phyloP scores from a whole-genome alignment of 2,113 vertebrate species.

The Oncorhynchus masou region DNA sequence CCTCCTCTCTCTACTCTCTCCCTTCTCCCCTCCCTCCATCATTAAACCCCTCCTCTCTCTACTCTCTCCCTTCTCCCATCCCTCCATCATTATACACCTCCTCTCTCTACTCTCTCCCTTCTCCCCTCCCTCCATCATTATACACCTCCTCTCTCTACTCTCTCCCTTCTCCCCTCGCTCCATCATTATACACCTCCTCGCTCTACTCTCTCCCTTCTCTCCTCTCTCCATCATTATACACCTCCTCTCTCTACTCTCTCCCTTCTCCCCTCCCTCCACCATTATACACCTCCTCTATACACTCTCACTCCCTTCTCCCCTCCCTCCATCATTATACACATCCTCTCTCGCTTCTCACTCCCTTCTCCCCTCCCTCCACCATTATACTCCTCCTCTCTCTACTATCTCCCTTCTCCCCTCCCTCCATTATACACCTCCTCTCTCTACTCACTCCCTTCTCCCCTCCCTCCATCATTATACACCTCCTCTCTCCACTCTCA shows the following conservation, averaged over 20 bases:
- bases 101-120: slow-evolving; percentile 13
- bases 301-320: too few species aligned
- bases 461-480: slow-evolving; percentile 31
- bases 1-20: slow-evolving; percentile 14
- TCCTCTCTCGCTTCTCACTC: neutral
- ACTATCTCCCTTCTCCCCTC: neutral
- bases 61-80: slow-evolving; percentile 19
- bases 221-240: neutral
- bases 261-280: neutral
- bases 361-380: slow-evolving; percentile 14
- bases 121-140: neutral
- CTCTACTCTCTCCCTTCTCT: neutral
- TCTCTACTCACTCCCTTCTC: too few species aligned
- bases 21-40: too few species aligned
- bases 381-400: slow-evolving; percentile 17
- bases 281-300: slow-evolving; percentile 15
- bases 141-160: too few species aligned
- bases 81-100: neutral
- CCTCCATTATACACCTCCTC: too few species aligned
- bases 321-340: too few species aligned
- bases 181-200: slow-evolving; percentile 41
- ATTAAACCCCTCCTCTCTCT: neutral
- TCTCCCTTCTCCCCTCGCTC: too few species aligned
- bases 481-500: slow-evolving; percentile 13
- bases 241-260: too few species aligned